Evolutionary conservation across 2,797 vertebrate genomes (phyloP).

Genomic region (Vespertilio murinus): DNA sequence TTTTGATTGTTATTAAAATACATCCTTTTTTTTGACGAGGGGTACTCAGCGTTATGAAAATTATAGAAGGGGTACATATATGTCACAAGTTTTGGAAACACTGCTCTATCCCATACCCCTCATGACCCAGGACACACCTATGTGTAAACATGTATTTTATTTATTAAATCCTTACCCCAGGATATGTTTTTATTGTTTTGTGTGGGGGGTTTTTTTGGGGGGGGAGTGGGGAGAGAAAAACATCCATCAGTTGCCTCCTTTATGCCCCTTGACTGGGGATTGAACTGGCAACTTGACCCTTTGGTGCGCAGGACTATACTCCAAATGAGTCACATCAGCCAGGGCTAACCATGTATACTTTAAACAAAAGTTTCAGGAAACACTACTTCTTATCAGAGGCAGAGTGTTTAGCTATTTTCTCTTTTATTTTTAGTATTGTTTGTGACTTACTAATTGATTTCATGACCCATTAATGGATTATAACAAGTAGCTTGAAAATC

Average conservation of each 20-base stretch:
- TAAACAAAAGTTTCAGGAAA: conserved; percentile 40
- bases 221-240: background rate
- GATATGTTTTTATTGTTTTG: background rate
- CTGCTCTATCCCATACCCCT: too few species aligned
- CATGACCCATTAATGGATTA: background rate
- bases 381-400: background rate
- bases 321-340: background rate
- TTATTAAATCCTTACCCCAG: background rate
- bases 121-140: background rate
- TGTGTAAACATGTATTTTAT: background rate
- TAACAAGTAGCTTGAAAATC: conserved; percentile 1
- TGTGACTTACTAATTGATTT: conserved; percentile 34
- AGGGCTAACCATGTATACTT: background rate
- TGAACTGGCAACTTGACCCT: background rate
- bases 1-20: too few species aligned
- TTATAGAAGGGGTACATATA: too few species aligned
- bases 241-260: background rate
- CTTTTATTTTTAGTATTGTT: conserved; percentile 10
- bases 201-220: background rate
- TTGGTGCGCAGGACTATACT: background rate
- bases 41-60: too few species aligned
- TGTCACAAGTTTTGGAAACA: too few species aligned
- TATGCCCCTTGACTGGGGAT: background rate
- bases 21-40: too few species aligned
- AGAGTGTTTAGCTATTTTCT: conserved; percentile 22